Conservation (phyloP, 1,140 invertebrate genomes). For the Macrocentrus cingulum region DNA sequence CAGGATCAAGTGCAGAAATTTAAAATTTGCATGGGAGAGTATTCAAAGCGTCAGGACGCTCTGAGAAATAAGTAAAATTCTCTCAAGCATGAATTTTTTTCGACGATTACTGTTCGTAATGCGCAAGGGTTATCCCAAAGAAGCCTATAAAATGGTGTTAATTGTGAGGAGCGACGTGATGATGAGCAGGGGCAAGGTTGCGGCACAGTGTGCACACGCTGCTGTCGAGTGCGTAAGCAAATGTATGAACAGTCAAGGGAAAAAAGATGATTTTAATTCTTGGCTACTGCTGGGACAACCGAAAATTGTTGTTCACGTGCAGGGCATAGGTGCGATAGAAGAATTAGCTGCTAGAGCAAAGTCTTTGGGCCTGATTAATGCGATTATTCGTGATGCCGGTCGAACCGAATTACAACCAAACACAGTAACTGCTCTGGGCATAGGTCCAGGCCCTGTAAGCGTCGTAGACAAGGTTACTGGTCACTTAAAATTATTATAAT, state of each 20-base stretch:
- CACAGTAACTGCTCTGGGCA: constrained; percentile 74
- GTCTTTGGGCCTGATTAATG: constrained; percentile 62
- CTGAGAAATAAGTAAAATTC: constrained; percentile 21
- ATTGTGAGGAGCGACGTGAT: constrained; percentile 75
- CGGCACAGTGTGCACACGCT: constrained; percentile 82
- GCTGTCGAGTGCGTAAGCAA: constrained; percentile 68
- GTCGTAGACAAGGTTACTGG: constrained; percentile 70
- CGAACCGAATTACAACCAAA: constrained; percentile 70
- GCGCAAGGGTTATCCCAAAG: constrained; percentile 27
- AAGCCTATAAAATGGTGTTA: constrained; percentile 69
- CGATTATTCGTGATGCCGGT: constrained; percentile 75
- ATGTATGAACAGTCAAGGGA: constrained; percentile 46
- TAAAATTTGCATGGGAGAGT: constrained; percentile 71
- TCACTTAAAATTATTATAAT: constrained; percentile 69
- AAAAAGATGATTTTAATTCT: constrained; percentile 57
- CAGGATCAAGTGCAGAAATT: constrained; percentile 80
- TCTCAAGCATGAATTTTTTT: constrained; percentile 22
- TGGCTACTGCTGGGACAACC: constrained; percentile 74
- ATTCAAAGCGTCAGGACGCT: constrained; percentile 52
- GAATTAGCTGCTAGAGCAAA: constrained; percentile 61
- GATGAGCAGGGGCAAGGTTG: constrained; percentile 81
- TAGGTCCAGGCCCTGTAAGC: constrained; percentile 71
- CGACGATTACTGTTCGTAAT: constrained; percentile 32
- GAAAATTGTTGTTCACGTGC: constrained; percentile 70
- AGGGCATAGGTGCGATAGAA: constrained; percentile 59